phyloP scores from a whole-genome alignment of 37 sponge, comb jelly and placozoan genomes.

The Theonella swinhoei region DNA sequence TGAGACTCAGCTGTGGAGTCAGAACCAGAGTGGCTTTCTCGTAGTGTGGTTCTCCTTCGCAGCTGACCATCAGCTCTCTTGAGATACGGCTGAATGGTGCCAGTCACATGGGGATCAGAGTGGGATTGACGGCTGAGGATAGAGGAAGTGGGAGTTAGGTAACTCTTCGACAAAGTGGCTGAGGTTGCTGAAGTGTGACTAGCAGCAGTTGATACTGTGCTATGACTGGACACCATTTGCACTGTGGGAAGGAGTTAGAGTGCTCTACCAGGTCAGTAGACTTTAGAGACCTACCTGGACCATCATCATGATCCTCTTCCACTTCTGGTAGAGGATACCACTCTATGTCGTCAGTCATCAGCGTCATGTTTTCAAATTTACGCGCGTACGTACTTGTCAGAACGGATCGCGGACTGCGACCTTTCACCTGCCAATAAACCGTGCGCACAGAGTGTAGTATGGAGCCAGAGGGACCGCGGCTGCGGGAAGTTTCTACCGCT shows the following conservation, averaged over 20 bases:
- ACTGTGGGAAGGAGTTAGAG: background rate
- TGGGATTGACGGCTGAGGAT: background rate
- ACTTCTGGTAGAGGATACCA: constrained; percentile 16
- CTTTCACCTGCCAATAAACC: background rate
- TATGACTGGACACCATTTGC: background rate
- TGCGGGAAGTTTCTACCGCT: no score
- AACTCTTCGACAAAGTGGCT: background rate
- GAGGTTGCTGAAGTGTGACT: background rate
- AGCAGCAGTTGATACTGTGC: background rate
- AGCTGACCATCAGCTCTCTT: background rate
- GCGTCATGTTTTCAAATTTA: background rate
- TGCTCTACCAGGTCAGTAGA: background rate
- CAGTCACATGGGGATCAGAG: background rate
- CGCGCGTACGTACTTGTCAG: background rate
- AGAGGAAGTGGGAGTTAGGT: background rate
- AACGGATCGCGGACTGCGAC: background rate
- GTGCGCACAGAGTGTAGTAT: no score
- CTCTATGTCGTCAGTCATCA: background rate
- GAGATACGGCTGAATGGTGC: background rate
- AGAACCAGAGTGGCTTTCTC: no score
- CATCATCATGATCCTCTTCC: background rate
- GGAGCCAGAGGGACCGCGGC: no score
- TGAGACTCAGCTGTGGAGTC: no score
- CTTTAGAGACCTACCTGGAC: background rate
- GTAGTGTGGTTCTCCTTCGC: no score